phyloP scores from a whole-genome alignment of 2,113 vertebrate species.

The Mus pahari region DNA sequence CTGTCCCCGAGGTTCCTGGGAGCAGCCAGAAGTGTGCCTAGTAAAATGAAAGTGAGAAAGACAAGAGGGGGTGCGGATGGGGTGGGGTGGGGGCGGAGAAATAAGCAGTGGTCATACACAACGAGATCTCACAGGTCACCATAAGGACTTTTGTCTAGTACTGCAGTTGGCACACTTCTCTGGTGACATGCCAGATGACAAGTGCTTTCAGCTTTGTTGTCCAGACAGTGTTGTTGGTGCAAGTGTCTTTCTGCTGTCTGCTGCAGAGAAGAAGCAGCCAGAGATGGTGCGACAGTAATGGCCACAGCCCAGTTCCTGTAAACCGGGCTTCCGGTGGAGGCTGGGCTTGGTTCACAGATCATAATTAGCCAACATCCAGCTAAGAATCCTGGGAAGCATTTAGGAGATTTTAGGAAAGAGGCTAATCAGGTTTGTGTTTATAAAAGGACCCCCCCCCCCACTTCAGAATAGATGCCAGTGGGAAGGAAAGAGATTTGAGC shows the following conservation, averaged over 20 bases:
- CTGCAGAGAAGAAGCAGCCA: not conserved
- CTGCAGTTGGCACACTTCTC: not conserved
- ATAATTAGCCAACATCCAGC: not conserved
- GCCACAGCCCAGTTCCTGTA: not conserved
- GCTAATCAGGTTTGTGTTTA: not conserved
- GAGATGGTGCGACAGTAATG: fast-evolving
- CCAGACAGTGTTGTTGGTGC: not conserved
- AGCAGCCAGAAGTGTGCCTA: not conserved
- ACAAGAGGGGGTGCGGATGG: no score
- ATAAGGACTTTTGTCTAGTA: not conserved
- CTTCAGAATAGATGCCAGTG: not conserved
- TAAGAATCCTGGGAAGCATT: not conserved
- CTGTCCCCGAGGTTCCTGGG: not conserved
- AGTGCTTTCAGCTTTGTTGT: not conserved
- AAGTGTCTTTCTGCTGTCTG: not conserved
- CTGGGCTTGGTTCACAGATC: not conserved
- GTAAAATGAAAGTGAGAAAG: not conserved
- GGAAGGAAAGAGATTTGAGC: not conserved
- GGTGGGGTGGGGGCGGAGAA: no score
- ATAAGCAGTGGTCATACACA: not conserved
- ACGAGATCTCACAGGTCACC: not conserved
- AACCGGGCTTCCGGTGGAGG: not conserved
- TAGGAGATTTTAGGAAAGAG: not conserved
- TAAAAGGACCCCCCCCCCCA: not conserved
- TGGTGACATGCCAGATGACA: not conserved